phyloP scores from a whole-genome alignment of 2,113 vertebrate genomes.

The Colossoma macropomum region DNA sequence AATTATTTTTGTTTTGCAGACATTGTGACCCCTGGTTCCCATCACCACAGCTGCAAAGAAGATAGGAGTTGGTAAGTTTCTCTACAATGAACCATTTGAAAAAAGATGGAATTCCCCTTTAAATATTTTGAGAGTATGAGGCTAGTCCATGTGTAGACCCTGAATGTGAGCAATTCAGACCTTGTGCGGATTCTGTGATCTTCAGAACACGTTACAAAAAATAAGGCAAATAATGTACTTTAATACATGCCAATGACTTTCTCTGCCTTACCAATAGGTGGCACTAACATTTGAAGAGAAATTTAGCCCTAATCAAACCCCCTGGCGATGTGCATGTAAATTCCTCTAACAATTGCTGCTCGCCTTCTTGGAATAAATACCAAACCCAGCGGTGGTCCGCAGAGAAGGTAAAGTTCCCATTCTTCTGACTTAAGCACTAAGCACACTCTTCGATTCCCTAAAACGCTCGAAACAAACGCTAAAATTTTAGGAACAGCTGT shows the following conservation, averaged over 20 bases:
- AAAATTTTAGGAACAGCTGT: background rate
- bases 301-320: background rate
- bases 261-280: constrained; percentile 27
- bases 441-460: background rate
- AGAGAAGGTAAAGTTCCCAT: background rate
- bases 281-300: background rate
- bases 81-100: background rate
- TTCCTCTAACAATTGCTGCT: background rate
- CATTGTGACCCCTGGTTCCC: no score
- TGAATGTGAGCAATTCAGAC: no score
- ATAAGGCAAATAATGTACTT: background rate
- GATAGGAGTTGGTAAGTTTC: background rate
- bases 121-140: background rate
- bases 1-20: no score
- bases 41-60: no score
- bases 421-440: background rate
- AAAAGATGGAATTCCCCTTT: background rate
- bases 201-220: background rate
- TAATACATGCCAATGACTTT: background rate
- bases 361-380: constrained; percentile 1
- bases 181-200: no score
- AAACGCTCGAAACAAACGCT: background rate
- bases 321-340: background rate
- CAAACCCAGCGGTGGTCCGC: background rate
- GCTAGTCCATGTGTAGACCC: background rate